Base-by-base conservation (phyloP, 2,888 invertebrate genomes). In the Lithophane socia region DNA sequence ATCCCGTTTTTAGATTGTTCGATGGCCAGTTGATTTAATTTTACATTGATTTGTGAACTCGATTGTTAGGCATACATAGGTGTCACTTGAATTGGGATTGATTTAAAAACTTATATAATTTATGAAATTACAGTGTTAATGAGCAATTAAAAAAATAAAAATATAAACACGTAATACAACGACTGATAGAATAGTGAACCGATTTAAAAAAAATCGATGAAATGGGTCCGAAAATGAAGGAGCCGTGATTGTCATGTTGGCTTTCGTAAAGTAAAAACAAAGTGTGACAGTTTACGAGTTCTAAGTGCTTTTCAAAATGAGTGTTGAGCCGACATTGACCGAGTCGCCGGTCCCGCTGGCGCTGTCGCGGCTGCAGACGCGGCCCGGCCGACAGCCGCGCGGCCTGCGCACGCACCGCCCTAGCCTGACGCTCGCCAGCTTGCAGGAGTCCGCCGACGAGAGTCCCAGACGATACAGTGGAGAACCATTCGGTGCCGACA, bases 331-430 rank as follows among this genome's bases (percentile, higher is more conserved):
- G 68, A 96, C 96, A 73, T 81, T 96, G 88, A 96, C 96, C 75
- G 96, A 96, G 92, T 95, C 96, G 84, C 96, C 96, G 82, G 96
- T 96, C 91, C 96, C 96, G 74, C 89, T 96, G 91, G 96, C 96
- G 75, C 91, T 96, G 90, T 94, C 96, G 84, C 92, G 96, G 83
- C 92, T 94, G 80, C 96, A 94, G 87, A 93, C 91, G 73, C 92
- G 94, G 80, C 92, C 94, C 42, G 92, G 91, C 89, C 96, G 93
- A 47, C 83, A 87, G 74, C 90, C 93, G 81, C 94, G 93, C 86
- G 96, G 91, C 68, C 82, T 93, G 89, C 95, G 96, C 86, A 82
- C 92, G 72, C 96, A 95, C 83, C 93, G 96, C 75, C 95, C 96
- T 69, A 96, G 96, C 87, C 91, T 96, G 85, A 95, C 94, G 82